Percentiles rank a stretch among this genome's conserved stretches.
phyloP scores from a whole-genome alignment of 1,140 invertebrate genomes.

The Radopholus similis region DNA sequence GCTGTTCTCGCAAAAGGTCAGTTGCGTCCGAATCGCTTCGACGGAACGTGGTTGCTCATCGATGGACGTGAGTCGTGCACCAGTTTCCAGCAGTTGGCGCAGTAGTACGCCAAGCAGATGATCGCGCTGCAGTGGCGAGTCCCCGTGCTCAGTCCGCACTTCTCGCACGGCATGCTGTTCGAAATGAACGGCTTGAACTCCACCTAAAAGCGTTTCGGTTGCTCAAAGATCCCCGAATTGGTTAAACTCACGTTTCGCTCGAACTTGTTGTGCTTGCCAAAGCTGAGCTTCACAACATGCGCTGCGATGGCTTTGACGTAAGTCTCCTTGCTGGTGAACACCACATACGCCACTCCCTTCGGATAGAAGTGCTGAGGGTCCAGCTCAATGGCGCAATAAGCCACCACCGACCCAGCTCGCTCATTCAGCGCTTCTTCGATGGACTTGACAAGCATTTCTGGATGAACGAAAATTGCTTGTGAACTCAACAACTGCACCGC shows the following conservation, averaged over 20 bases:
- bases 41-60: conserved; percentile 2
- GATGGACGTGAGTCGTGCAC: conserved; percentile 13
- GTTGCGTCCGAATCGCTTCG: conserved; percentile 4
- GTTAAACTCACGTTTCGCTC: too few relatives aligned
- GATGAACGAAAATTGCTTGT: background rate
- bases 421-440: conserved; percentile 8
- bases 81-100: conserved; percentile 23
- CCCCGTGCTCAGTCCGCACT: conserved; percentile 16
- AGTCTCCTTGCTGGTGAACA: conserved; percentile 20
- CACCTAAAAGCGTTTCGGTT: conserved; percentile 16
- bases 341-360: conserved; percentile 24
- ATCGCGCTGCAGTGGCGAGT: conserved; percentile 26
- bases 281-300: conserved; percentile 17
- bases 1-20: too few relatives aligned
- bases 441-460: conserved; percentile 2
- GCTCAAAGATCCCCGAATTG: too few relatives aligned
- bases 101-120: conserved; percentile 27
- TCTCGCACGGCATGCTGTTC: conserved; percentile 27
- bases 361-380: conserved; percentile 15
- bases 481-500: background rate
- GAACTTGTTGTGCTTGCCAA: too few relatives aligned
- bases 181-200: conserved; percentile 27
- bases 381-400: conserved; percentile 25
- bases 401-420: conserved; percentile 13
- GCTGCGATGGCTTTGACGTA: conserved; percentile 23